Evolutionary conservation across 2,888 invertebrate species (phyloP).

Genomic region (Pteria penguin): DNA sequence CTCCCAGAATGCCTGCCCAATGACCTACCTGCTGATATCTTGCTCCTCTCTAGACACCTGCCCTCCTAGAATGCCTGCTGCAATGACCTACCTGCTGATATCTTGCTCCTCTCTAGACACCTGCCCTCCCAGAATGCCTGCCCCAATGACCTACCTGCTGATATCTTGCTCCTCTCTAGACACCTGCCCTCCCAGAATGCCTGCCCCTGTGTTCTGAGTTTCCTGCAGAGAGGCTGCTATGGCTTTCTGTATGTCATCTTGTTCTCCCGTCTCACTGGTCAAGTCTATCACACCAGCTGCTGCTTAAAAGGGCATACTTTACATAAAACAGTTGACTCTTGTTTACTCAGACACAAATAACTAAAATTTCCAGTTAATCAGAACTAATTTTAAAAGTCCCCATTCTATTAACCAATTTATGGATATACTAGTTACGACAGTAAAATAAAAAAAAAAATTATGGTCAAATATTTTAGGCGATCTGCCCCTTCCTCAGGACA

Average conservation of each 20-base stretch:
- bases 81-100: slow-evolving; percentile 79
- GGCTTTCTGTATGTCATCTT: slow-evolving; percentile 80
- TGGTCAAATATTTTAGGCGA: no score
- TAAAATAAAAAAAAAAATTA: no score
- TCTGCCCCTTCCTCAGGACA: no score
- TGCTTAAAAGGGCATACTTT: neutral
- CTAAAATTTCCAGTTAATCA: no score
- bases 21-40: slow-evolving; percentile 80
- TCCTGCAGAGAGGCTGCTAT: slow-evolving; percentile 80
- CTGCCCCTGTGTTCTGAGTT: slow-evolving; percentile 66
- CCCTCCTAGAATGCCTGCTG: slow-evolving; percentile 79
- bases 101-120: slow-evolving; percentile 80
- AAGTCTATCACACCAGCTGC: slow-evolving; percentile 66
- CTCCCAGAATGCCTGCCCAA: slow-evolving; percentile 79
- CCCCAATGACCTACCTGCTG: slow-evolving; percentile 76
- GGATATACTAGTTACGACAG: no score
- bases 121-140: slow-evolving; percentile 78
- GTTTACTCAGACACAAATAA: no score
- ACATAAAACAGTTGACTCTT: no score
- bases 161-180: slow-evolving; percentile 80
- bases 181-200: slow-evolving; percentile 79
- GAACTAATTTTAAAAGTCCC: no score
- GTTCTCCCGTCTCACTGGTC: slow-evolving; percentile 66
- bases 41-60: slow-evolving; percentile 79
- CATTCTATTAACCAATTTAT: no score